Evolutionary conservation across 2,797 vertebrate species (phyloP), one percentile per base, ranked within the genome.

Genomic region (Leptodactylus fallax): DNA sequence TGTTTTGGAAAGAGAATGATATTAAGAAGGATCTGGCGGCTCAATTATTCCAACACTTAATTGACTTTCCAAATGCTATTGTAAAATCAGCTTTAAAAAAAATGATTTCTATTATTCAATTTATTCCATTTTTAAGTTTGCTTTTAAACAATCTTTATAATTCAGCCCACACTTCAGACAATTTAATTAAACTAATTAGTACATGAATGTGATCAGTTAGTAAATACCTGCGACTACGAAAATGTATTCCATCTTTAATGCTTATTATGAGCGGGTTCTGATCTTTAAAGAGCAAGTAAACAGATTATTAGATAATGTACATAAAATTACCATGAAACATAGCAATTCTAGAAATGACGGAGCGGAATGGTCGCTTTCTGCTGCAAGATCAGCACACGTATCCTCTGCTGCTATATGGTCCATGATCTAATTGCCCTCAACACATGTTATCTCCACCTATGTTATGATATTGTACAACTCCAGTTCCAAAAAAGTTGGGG

Each of bases 101-200:
- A 83, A 67, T 9, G 27, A 58, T 74, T 81, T 81, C 23, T 76
- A 74, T 71, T 49, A 6, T 67, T n/a, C 55, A 85, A 89, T 85
- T 63, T 89, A 58, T 89, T 85, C 45, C 19, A 77, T 55, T 74
- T 63, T 78, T 63, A 77, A 85, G 63, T 86, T 86, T 80, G 63
- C 77, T 69, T 86, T 80, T 86, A 86, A 86, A 86, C 76, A 86
- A 85, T 47, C 81, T 27, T 69, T 87, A 79, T 79, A 83, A 87
- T 87, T 79, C 86, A 83, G 47, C 71, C 80, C 80, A 83, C 86
- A 83, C 71, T 87, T 67, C 45, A 88, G 67, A 74, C 83, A 88
- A 81, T 74, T 65, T 85, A 85, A 85, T 81, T 76, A 84, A 81
- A 81, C 27, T 85, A 85, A 85, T 88, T 85, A 85, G 58, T 65